Percentiles rank a stretch among this genome's conserved stretches.
phyloP scores from a whole-genome alignment of 37 sponge, comb jelly and placozoan species.

The Ephydatia muelleri region DNA sequence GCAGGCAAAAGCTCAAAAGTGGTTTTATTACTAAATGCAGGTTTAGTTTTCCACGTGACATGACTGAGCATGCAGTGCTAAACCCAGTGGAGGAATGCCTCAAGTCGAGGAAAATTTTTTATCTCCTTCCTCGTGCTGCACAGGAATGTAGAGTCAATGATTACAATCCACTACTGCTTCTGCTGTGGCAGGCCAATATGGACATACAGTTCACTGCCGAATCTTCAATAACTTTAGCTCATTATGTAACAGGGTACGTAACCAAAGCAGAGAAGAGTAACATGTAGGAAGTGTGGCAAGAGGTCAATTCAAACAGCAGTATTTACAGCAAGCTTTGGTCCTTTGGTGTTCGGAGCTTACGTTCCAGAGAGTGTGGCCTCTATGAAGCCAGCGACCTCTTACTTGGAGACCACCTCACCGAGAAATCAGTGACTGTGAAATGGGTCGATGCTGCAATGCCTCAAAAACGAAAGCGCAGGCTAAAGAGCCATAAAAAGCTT shows the following conservation, averaged over 20 bases:
- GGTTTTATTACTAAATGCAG: too few species aligned
- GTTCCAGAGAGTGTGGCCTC: slow-evolving; percentile 45
- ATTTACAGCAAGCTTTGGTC: slow-evolving; percentile 33
- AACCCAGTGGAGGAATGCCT: too few species aligned
- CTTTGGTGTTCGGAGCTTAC: slow-evolving; percentile 21
- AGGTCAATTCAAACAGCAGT: slow-evolving; percentile 9
- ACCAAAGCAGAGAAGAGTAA: slow-evolving; percentile 62
- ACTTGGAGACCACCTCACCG: slow-evolving; percentile 39
- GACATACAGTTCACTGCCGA: slow-evolving; percentile 60
- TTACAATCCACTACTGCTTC: slow-evolving; percentile 58
- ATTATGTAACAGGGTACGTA: slow-evolving; percentile 57
- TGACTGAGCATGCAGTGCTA: too few species aligned
- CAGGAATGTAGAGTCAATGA: too few species aligned
- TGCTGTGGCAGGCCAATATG: slow-evolving; percentile 60
- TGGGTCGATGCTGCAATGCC: slow-evolving; percentile 41
- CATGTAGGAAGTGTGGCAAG: slow-evolving; percentile 50
- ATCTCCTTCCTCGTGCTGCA: too few species aligned
- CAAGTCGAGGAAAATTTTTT: too few species aligned
- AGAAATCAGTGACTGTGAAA: slow-evolving; percentile 58
- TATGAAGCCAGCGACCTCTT: slow-evolving; percentile 56
- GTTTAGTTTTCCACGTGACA: too few species aligned
- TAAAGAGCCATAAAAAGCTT: slow-evolving; percentile 16
- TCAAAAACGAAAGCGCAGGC: slow-evolving; percentile 30
- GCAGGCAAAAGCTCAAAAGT: too few species aligned
- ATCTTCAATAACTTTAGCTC: slow-evolving; percentile 36